Base-by-base conservation (phyloP, 1,140 invertebrate species). In the Colletes gigas region DNA sequence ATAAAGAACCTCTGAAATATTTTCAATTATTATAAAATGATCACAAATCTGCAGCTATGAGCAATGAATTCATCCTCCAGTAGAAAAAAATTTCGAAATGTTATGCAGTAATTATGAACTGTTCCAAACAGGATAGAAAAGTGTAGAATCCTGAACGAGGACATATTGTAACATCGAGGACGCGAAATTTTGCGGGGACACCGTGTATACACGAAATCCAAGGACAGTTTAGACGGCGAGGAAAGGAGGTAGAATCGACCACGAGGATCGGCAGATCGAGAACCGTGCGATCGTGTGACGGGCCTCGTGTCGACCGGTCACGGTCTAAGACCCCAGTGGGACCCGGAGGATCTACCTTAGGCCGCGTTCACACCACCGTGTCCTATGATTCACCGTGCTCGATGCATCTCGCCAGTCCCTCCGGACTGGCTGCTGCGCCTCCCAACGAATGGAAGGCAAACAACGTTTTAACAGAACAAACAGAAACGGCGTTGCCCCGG, bases 261-360 rank as follows among this genome's bases (percentile, higher is more conserved):
- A 66, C 50, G 67, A 57, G 78, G 78, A 84, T 63, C 71, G 78
- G 62, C 78, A 75, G 79, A 86, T 86, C 83, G 73, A 70, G 54
- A 75, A 85, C 70, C 83, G 69, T 85, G 83, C 83, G 83, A 85
- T 85, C 83, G 83, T 85, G 72, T 85, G 83, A 85, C 78, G 68
- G 66, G 57, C 67, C 59, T 66, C 83, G 83, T 67, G 62, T 70
- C 78, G 71, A 71, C 83, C 55, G 83, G 78, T 85, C 84, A 82
- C 79, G 79, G 73, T 85, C 79, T 70, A 41, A 85, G 74, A 67
- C 65, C 69, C 79, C 54, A 57, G 57, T 65, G 62, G 44, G 66
- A 81, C 66, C 50, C 74, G 69, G 55, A 67, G 67, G 76, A 71
- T 71, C 66, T 71, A 76, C 59, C 54, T 85, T 81, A 81, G 8